phyloP scores from a whole-genome alignment of 1,140 invertebrate genomes.

The Acromyrmex heyeri region DNA sequence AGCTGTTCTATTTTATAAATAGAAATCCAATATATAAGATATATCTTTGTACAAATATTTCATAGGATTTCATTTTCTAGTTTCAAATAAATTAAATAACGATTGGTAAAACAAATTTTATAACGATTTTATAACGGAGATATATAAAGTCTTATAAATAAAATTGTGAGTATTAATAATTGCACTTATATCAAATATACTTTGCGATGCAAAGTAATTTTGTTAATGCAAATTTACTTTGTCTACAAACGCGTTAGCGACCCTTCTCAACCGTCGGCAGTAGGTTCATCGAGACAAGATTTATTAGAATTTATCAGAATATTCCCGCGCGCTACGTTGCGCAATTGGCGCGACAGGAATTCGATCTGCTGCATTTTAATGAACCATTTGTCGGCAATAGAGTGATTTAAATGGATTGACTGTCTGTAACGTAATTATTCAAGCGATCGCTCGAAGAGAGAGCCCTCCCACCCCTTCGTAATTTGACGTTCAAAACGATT shows the following conservation, averaged over 20 bases:
- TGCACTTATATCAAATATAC: not conserved
- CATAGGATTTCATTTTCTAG: not conserved
- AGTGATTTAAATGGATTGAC: slow-evolving; percentile 77
- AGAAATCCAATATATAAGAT: not conserved
- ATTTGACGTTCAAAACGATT: slow-evolving; percentile 78
- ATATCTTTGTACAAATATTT: not conserved
- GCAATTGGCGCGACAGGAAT: slow-evolving; percentile 69
- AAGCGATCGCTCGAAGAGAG: slow-evolving; percentile 72
- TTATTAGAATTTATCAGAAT: slow-evolving; percentile 74
- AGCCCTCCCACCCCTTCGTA: slow-evolving; percentile 47
- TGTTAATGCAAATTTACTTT: slow-evolving; percentile 39
- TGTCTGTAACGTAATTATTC: slow-evolving; percentile 77
- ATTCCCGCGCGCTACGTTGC: slow-evolving; percentile 65
- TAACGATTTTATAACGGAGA: not conserved
- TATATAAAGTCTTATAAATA: slow-evolving; percentile 1
- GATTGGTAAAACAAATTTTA: not conserved
- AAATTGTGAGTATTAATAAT: slow-evolving; percentile 1
- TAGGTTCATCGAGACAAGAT: slow-evolving; percentile 63
- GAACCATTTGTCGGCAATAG: slow-evolving; percentile 73
- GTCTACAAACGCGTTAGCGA: slow-evolving; percentile 22
- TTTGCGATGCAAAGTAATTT: slow-evolving; percentile 24
- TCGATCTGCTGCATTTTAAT: slow-evolving; percentile 75
- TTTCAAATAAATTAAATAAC: not conserved
- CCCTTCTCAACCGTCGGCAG: slow-evolving; percentile 27
- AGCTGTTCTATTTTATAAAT: not conserved